Evolutionary conservation across 2,113 vertebrate species (phyloP), one percentile per base, ranked within the genome.

Genomic region (Ginglymostoma cirratum): DNA sequence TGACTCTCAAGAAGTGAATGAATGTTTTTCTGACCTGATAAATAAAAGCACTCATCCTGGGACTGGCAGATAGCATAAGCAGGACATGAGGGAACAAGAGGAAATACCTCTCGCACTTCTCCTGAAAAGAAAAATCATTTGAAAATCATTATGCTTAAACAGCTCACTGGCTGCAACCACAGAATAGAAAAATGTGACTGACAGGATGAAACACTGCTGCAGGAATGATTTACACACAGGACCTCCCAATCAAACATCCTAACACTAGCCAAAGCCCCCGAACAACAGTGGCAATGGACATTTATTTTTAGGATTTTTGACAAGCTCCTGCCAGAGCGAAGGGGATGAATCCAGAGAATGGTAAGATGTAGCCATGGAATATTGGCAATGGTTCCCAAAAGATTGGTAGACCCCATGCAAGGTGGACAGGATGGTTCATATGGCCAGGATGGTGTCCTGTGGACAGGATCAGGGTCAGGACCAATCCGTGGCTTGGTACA

Each of bases 31-130:
- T 97, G 97, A 99, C 99, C 99, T 99, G 99, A 97, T 99, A 99
- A 96, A 99, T 99, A 97, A 99, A 99, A 34, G 99, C 99, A 96
- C 99, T 99, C 99, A 99, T 99, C 96, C 99, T 98, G 52, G 99
- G 99, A 96, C 99, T 99, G 96, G 99, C 99, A 96, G 99, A 99
- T 96, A 99, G 96, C 98, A 99, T 98, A n/a, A 99, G 98, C 96
- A 99, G 98, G 96, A 99, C 98, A 95, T 98, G 99, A 96, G 99
- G 98, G 97, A 99, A 99, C 83, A 99, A 99, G 95, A 99, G 98
- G 97, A 99, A 99, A 96, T 99, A 99, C 38, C 99, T 98, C 97
- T 99, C 99, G 96, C 98, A 98, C 97, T 99, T 99, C 97, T 99
- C 99, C 99, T 99, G 97, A 96, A 97, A 24, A 48, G 45, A 2